Conservation (phyloP, 2,113 vertebrate genomes). For the Saccopteryx bilineata region DNA sequence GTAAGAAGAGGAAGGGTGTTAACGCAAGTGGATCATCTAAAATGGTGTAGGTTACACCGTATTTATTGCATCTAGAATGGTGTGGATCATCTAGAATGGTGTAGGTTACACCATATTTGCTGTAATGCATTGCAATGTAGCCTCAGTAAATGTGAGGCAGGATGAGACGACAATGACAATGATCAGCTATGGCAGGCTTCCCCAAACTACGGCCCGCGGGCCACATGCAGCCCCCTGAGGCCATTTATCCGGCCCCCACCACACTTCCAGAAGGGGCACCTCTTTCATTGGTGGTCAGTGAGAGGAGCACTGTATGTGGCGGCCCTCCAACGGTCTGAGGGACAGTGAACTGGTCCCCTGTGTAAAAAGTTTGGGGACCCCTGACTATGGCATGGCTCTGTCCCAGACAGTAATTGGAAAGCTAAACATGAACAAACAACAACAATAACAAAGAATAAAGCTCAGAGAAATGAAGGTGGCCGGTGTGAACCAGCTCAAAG, state of each 20-base stretch:
- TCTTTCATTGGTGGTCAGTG: no score
- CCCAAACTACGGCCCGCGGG: no score
- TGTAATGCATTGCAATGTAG: rapidly evolving
- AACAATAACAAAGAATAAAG: not conserved
- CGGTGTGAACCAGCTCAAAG: not conserved
- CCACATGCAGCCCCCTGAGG: no score
- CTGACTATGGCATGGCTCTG: not conserved
- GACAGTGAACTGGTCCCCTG: no score
- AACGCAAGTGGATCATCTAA: not conserved
- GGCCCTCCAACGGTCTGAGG: no score
- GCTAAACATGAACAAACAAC: not conserved
- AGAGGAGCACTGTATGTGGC: no score
- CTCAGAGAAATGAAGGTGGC: not conserved
- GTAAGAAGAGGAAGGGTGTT: not conserved
- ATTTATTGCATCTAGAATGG: no score
- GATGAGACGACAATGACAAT: not conserved
- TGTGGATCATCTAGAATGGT: not conserved
- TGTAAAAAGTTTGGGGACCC: no score
- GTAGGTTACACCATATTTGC: rapidly evolving
- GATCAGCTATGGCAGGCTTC: not conserved
- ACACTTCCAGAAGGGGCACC: no score
- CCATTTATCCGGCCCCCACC: no score
- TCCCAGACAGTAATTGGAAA: not conserved
- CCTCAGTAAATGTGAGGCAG: rapidly evolving
- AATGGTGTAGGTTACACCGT: rapidly evolving